Percentiles rank a stretch among this genome's conserved stretches.
These are phyloP conservation scores for Tenthredo scrophulariae DNA, from an alignment of 2,888 invertebrate genomes.

Conservation along the genomic window DNA sequence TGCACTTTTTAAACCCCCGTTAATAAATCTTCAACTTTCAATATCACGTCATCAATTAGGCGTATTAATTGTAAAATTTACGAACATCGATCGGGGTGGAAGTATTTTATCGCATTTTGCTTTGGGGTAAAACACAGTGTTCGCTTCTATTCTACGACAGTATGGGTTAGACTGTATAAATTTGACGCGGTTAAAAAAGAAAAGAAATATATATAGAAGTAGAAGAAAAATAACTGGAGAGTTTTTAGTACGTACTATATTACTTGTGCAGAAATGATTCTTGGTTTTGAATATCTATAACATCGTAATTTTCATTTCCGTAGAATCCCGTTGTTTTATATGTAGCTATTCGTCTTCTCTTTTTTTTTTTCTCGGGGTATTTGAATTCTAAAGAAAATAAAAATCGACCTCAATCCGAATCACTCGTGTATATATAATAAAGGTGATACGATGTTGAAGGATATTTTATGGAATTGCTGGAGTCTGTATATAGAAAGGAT, in stretches of 20 bases:
- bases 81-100: not conserved
- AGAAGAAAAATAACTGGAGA: not conserved
- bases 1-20: not conserved
- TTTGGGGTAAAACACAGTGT: slow-evolving; percentile 9
- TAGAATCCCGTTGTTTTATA: slow-evolving; percentile 6
- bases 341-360: not conserved
- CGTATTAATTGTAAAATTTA: not conserved
- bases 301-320: slow-evolving; percentile 1
- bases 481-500: too few species aligned
- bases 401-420: too few species aligned
- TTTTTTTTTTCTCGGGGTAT: not conserved
- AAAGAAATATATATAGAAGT: not conserved
- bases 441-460: too few species aligned
- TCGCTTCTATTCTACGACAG: slow-evolving; percentile 5
- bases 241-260: too few species aligned
- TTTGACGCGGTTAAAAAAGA: slow-evolving; percentile 25
- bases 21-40: not conserved
- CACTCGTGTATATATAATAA: too few species aligned
- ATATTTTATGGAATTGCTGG: too few species aligned
- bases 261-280: not conserved
- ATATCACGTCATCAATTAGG: not conserved
- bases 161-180: slow-evolving; percentile 36
- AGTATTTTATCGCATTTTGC: not conserved
- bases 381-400: not conserved
- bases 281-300: not conserved